Evolutionary conservation across 2,888 invertebrate species (phyloP), one percentile per base, ranked within the genome.

Genomic region (Cantharis lateralis): DNA sequence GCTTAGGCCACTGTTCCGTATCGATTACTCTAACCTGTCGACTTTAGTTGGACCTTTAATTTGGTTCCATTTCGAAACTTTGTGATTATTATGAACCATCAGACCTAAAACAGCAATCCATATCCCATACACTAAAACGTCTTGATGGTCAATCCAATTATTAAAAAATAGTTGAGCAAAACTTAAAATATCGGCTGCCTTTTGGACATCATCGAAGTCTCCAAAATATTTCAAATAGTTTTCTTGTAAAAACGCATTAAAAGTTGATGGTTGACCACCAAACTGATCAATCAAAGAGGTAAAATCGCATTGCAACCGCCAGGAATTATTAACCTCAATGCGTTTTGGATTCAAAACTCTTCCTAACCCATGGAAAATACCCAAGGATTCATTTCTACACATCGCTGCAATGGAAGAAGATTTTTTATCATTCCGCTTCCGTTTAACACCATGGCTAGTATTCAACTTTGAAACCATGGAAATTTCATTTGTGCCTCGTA

Each of bases 341-440:
- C 93, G 90, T 91, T 95, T 95, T 61, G 95, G 95, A 89, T 95
- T 94, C 61, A 94, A 90, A 10, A 95, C 93, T 85, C 94, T 90
- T 20, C 95, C 95, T 15, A 95, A 89, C 0, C 93, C 93, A 88
- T 95, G 95, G 84, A 95, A 90, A 81, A 95, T 90, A 78, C 93
- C 93, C 13, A 95, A 90, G 62, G 91, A 91, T 87, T 94, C 93
- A 86, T 94, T 93, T 81, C 93, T 91, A 10, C 91, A 91, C 85
- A 93, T 88, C 70, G 89, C 88, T 82, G 89, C 86, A 78, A 85
- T 75, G 72, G 77, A 76, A 68, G 80, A 68, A 9, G 72, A 77
- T 81, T 86, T 88, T 80, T 85, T 86, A 77, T 88, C 89, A 84
- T 85, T 90, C 85, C 77, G 87, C 84, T 89, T 91, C 64, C 86